phyloP scores from a whole-genome alignment of 2,797 vertebrate species.

The Lemur catta region DNA sequence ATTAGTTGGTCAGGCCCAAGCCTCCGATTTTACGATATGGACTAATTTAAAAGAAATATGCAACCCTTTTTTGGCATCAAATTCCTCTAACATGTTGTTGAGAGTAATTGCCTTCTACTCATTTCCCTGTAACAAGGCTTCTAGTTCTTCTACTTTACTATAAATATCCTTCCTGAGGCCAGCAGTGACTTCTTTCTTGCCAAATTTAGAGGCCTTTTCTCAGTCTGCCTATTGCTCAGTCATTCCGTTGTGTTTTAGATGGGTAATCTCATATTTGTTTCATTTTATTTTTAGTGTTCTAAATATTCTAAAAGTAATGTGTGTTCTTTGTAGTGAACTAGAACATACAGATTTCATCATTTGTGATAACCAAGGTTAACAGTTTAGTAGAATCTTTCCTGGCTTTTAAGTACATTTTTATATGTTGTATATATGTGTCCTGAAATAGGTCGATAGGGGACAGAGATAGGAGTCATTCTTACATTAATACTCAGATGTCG shows the following conservation, averaged over 20 bases:
- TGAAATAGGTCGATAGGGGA: neutral
- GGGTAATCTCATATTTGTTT: neutral
- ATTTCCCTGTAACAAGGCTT: neutral
- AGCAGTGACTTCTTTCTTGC: neutral
- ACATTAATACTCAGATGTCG: neutral
- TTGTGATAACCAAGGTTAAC: neutral
- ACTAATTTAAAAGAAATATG: neutral
- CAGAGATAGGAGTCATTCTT: neutral
- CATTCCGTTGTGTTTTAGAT: neutral
- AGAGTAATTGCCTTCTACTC: neutral
- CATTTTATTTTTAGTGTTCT: slow-evolving; percentile 17
- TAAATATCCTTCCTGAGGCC: neutral
- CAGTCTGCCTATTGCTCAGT: neutral
- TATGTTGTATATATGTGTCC: neutral
- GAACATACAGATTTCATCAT: neutral
- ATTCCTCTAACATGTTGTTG: neutral
- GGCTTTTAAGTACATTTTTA: neutral
- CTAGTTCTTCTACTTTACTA: neutral
- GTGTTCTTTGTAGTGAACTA: neutral
- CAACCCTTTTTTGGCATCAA: neutral
- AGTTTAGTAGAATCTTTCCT: neutral
- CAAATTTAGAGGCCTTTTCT: neutral
- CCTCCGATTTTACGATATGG: neutral
- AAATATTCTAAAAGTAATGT: neutral
- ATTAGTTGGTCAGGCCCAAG: neutral